Evolutionary conservation across 2,797 vertebrate genomes (phyloP), one percentile per base, ranked within the genome.

Genomic region (Bucorvus abyssinicus): DNA sequence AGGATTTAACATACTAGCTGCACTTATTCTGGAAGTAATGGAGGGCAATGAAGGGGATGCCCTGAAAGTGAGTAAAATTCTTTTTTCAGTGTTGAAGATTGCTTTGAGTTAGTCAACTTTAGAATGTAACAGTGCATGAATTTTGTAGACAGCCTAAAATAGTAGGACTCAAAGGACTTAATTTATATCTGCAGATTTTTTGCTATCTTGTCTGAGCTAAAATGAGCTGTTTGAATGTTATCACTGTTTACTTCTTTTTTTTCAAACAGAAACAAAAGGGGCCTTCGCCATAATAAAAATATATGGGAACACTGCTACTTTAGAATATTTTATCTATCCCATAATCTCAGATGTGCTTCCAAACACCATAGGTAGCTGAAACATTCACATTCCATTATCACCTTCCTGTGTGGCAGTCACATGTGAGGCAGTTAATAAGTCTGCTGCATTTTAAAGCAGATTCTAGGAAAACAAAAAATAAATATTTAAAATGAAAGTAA

Each of bases 1-100:
- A 95, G 99, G 99, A 42, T 99, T 99, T 96, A 99, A 99, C 84
- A 99, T 99, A 22, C 97, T 99, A 85, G 99, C 99, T 20, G 99
- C 99, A 0, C 99, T 99, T 27, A 99, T 99, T 53, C 97, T 99
- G 95, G 99, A 99, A 94, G 99, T 99, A n/a, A 99, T 99, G 47
- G 99, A 99, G 90, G 99, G 99, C 87, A 98, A 98, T 6, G 99
- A 99, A 98, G 99, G 99, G 13, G 99, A 99, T 44, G 99, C 99
- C 1, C 97, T 99, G 17, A 99, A 99, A 98, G 99, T 99, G 73
- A 97, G 98, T 97, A 87, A 47, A 56, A 6, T 49, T 23, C n/a
- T 42, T 78, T 61, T 75, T 77, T 15, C 16, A 42, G 5, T 45
- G 14, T 52, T 8, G 4, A 94, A 71, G 23, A 32, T 74, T 60